Percentiles rank a stretch among this genome's conserved stretches.
These are phyloP conservation scores for Pollachius pollachius DNA, from an alignment of 2,113 vertebrate genomes.

Conservation along the genomic window DNA sequence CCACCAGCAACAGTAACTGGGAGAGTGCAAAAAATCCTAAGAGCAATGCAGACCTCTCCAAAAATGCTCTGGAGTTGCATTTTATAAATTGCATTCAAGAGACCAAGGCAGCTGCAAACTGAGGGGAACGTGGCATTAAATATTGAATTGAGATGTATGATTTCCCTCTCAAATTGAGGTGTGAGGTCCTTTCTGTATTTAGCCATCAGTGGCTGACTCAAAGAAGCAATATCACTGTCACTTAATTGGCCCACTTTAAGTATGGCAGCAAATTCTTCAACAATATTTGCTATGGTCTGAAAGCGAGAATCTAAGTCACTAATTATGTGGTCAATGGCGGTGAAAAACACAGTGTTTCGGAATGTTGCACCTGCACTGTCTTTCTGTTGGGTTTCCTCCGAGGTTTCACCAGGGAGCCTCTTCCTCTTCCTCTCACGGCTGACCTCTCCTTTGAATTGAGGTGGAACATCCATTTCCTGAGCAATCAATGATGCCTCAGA, in stretches of 20 bases:
- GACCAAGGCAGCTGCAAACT: conserved; percentile 15
- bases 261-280: too few species aligned
- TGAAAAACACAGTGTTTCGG: too few species aligned
- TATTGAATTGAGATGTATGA: conserved; percentile 16
- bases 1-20: conserved; percentile 18
- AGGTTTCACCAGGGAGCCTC: too few species aligned
- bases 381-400: too few species aligned
- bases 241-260: too few species aligned
- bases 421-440: conserved; percentile 16
- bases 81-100: conserved; percentile 18
- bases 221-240: not conserved
- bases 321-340: too few species aligned
- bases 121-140: conserved; percentile 18
- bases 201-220: not conserved
- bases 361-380: too few species aligned
- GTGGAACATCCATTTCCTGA: conserved; percentile 1
- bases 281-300: too few species aligned
- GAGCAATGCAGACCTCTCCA: not conserved
- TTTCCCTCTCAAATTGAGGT: conserved; percentile 9
- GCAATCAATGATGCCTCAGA: conserved; percentile 18
- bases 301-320: too few species aligned
- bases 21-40: conserved; percentile 7
- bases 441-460: not conserved
- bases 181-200: not conserved
- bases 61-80: conserved; percentile 25